Conservation (phyloP, 2,113 vertebrate genomes). For the Miniopterus natalensis region DNA sequence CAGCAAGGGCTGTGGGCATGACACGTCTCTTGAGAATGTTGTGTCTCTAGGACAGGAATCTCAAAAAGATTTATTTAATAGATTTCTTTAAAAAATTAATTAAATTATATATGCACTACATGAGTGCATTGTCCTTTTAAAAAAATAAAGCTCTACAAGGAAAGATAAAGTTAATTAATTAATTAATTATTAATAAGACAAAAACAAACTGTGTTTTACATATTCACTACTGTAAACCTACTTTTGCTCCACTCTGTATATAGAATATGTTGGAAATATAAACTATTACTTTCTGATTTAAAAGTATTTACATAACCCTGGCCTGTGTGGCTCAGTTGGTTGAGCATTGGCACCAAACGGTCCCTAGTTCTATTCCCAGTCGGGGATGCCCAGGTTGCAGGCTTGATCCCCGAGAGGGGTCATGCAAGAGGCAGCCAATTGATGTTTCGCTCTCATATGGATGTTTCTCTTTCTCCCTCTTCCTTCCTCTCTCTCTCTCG, state of each 20-base stretch:
- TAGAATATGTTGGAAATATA: background rate
- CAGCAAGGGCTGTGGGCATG: background rate
- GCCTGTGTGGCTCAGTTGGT: too few species aligned
- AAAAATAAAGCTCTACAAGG: background rate
- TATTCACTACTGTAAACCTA: background rate
- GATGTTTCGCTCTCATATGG: too few species aligned
- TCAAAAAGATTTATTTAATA: background rate
- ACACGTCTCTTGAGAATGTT: background rate
- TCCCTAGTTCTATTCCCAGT: too few species aligned
- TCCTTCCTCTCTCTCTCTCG: too few species aligned
- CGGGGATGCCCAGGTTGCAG: too few species aligned
- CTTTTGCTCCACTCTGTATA: background rate
- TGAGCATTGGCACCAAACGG: too few species aligned
- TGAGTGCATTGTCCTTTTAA: background rate
- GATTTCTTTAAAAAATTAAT: background rate
- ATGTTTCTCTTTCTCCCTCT: too few species aligned
- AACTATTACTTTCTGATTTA: background rate
- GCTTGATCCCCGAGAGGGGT: too few species aligned
- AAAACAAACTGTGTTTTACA: background rate
- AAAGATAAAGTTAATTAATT: background rate
- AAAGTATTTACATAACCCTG: background rate
- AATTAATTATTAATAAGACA: background rate
- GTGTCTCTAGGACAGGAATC: background rate
- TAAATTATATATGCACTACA: background rate
- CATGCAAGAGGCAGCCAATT: too few species aligned